Conservation (phyloP, 2,797 vertebrate species). For the Parambassis ranga region DNA sequence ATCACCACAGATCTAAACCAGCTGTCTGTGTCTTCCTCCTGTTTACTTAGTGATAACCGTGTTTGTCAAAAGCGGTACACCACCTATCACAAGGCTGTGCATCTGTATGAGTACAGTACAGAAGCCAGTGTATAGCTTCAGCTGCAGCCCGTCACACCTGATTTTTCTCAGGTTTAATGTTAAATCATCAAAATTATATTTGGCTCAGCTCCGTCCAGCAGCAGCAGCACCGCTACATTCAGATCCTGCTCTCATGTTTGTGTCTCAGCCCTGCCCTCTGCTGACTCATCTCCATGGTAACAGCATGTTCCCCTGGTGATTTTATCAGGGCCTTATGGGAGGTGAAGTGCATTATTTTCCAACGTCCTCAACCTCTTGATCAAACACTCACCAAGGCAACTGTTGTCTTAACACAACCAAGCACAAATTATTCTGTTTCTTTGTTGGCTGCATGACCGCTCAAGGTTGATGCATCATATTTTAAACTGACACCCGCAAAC, state of each 20-base stretch:
- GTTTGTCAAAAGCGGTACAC: conserved; percentile 36
- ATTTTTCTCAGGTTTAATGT: not conserved
- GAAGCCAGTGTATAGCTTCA: not conserved
- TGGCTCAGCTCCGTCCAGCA: not conserved
- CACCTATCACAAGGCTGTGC: not conserved
- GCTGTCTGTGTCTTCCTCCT: conserved; percentile 42
- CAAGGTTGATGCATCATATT: conserved; percentile 2
- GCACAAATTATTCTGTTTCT: conserved; percentile 23
- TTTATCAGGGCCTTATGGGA: conserved; percentile 72
- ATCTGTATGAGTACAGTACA: not conserved
- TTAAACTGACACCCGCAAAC: not conserved
- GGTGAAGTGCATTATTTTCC: conserved; percentile 69
- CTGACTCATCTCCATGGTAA: conserved; percentile 67
- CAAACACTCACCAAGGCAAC: conserved; percentile 60
- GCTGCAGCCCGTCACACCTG: not conserved
- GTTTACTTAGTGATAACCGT: conserved; percentile 61
- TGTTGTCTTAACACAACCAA: conserved; percentile 37
- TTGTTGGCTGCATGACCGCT: conserved; percentile 8
- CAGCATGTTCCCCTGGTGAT: conserved; percentile 70
- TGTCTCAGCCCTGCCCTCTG: conserved; percentile 67
- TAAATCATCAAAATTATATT: not conserved
- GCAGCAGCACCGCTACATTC: not conserved
- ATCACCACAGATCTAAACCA: conserved; percentile 30
- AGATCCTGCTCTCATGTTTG: conserved; percentile 34
- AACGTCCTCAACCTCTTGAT: conserved; percentile 50